Evolutionary conservation across 2,888 invertebrate genomes (phyloP).

Genomic region (Andrena minutula): DNA sequence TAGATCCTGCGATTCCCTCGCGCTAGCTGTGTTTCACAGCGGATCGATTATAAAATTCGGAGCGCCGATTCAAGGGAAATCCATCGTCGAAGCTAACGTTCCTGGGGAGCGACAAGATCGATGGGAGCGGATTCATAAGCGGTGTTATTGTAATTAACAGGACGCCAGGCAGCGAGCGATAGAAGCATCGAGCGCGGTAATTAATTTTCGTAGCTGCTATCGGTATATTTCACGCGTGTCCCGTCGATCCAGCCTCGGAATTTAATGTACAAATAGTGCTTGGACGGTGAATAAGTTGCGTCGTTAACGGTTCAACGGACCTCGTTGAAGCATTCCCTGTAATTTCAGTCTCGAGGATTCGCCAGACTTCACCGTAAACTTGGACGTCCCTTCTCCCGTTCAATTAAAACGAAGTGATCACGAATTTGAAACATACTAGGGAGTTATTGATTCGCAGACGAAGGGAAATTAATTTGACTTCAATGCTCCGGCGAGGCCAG

Average conservation of each 20-base stretch:
- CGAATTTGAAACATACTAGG: background rate
- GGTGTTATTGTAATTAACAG: slow-evolving; percentile 59
- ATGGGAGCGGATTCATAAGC: slow-evolving; percentile 50
- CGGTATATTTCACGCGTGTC: slow-evolving; percentile 31
- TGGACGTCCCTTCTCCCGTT: background rate
- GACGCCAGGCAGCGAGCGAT: slow-evolving; percentile 3
- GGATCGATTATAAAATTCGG: too few relatives aligned
- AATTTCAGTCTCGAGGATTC: background rate
- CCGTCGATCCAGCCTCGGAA: slow-evolving; percentile 17
- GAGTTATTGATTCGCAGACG: background rate
- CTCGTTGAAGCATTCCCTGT: too few relatives aligned
- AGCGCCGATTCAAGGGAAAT: background rate
- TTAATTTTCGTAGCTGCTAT: slow-evolving; percentile 52
- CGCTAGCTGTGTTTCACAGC: too few relatives aligned
- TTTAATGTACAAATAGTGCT: slow-evolving; percentile 40
- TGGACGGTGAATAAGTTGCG: slow-evolving; percentile 31
- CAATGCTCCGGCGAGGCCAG: background rate
- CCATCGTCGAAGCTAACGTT: background rate
- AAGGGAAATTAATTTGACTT: slow-evolving; percentile 15
- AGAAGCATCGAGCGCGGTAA: slow-evolving; percentile 42
- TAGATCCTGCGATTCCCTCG: too few relatives aligned
- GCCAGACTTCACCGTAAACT: too few relatives aligned
- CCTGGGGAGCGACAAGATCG: slow-evolving; percentile 36
- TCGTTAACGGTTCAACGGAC: slow-evolving; percentile 20
- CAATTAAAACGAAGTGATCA: background rate